Evolutionary conservation across 1,140 invertebrate species (phyloP), one percentile per base, ranked within the genome.

Genomic region (Venturia canescens): DNA sequence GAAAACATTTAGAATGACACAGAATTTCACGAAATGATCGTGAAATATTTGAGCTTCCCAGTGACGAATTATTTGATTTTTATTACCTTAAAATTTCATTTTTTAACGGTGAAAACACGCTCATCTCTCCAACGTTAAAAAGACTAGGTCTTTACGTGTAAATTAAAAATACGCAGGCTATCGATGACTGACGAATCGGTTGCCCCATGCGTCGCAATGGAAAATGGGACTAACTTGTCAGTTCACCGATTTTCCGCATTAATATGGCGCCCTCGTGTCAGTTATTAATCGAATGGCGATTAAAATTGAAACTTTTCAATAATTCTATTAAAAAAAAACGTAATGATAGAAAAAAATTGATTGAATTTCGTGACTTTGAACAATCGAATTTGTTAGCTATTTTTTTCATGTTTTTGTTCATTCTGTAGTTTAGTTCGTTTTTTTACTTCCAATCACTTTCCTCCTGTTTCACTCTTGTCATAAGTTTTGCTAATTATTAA

Each of bases 401-500:
- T 66, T 66, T 26, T 29, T 66, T 53, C 15, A 18, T 18, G 21
- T 57, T 1, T 18, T 63, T n/a, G n/a, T 66, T 29, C 60, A 13
- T 26, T 3, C 13, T 29, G 23, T 23, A 29, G 6, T 3, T 26
- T 26, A 26, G 23, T 26, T 26, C 3, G 0, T 15, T 27, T 23
- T 66, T 23, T 23, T 23, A 1, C 23, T 66, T 27, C 60, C 5
- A n/a, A 23, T 15, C 38, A 9, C 44, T 48, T 23, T 48, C 26
- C 26, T 72, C 21, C n/a, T 48, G 11, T 16, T 16, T 75, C 57
- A 11, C 38, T 13, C 48, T 31, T 26, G 48, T 75, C 23, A 57
- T 75, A 44, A 48, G 15, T 50, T 57, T 50, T 57, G 71, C 71
- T 75, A 57, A 75, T 23, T 57, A 57, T 75, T 86, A 86, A 86